These are phyloP conservation scores for Pristionchus arcanus DNA, from an alignment of 2,888 invertebrate genomes.

Conservation along the genomic window DNA sequence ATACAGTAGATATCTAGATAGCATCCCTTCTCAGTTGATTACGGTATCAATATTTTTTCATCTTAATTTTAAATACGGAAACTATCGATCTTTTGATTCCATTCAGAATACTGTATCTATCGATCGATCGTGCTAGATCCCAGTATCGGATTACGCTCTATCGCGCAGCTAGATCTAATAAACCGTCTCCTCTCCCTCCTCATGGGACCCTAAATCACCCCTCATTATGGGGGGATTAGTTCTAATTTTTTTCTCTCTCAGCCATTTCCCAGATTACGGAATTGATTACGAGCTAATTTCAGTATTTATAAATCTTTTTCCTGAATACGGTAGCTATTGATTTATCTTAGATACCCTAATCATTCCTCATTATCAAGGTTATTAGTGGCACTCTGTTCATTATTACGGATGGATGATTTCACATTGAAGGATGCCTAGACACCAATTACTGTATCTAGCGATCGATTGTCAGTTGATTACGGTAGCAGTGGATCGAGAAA, in stretches of 20 bases:
- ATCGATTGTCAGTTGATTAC: not conserved
- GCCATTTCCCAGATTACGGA: too few relatives aligned
- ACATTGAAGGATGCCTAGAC: too few relatives aligned
- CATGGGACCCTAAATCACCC: constrained; percentile 10
- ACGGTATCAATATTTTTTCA: not conserved
- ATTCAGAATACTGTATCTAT: not conserved
- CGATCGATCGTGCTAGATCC: constrained; percentile 15
- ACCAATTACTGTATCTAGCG: not conserved
- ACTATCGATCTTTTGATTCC: not conserved
- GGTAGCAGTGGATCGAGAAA: not conserved
- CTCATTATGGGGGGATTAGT: constrained; percentile 43
- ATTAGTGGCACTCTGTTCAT: too few relatives aligned
- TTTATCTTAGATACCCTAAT: too few relatives aligned
- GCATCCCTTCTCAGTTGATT: not conserved
- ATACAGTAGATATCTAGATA: not conserved
- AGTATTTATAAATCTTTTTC: not conserved
- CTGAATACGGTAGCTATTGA: not conserved
- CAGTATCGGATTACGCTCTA: constrained; percentile 28
- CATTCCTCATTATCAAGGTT: too few relatives aligned
- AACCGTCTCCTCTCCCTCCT: not conserved
- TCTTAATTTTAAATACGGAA: not conserved
- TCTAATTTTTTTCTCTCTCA: not conserved
- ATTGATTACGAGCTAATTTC: too few relatives aligned
- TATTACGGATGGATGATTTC: too few relatives aligned
- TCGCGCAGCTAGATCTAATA: constrained; percentile 13